Conservation (phyloP, 2,888 invertebrate species). For the Agrotis segetum region DNA sequence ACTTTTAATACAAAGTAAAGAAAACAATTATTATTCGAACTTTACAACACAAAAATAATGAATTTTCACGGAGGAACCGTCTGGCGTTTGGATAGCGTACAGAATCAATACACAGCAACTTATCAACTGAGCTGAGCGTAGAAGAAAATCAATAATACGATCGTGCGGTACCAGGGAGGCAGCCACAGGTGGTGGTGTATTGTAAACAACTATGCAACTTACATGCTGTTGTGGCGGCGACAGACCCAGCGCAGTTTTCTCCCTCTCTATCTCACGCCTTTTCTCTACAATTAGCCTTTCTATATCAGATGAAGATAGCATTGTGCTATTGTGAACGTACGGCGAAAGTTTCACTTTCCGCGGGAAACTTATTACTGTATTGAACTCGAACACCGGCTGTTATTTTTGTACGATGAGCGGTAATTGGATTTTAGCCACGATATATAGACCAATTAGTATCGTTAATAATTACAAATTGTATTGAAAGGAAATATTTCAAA, state of each 20-base stretch:
- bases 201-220: conserved; percentile 55
- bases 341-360: conserved; percentile 70
- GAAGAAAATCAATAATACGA: conserved; percentile 72
- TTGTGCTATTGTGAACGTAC: conserved; percentile 69
- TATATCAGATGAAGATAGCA: conserved; percentile 83
- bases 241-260: conserved; percentile 82
- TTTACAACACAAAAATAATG: conserved; percentile 7
- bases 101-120: conserved; percentile 65
- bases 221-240: conserved; percentile 56
- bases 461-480: background rate
- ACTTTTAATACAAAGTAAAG: background rate
- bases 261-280: conserved; percentile 85
- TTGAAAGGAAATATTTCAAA: conserved; percentile 22
- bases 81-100: conserved; percentile 41
- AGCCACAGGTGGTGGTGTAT: conserved; percentile 72
- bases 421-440: background rate
- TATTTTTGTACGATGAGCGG: background rate
- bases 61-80: conserved; percentile 10
- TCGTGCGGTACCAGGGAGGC: conserved; percentile 48
- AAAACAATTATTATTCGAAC: background rate
- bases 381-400: conserved; percentile 8
- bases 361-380: conserved; percentile 66
- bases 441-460: background rate
- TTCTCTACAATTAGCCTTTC: conserved; percentile 86
- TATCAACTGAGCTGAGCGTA: conserved; percentile 53